Base-by-base conservation (phyloP, 2,888 invertebrate genomes). In the Caenorhabditis drosophilae region DNA sequence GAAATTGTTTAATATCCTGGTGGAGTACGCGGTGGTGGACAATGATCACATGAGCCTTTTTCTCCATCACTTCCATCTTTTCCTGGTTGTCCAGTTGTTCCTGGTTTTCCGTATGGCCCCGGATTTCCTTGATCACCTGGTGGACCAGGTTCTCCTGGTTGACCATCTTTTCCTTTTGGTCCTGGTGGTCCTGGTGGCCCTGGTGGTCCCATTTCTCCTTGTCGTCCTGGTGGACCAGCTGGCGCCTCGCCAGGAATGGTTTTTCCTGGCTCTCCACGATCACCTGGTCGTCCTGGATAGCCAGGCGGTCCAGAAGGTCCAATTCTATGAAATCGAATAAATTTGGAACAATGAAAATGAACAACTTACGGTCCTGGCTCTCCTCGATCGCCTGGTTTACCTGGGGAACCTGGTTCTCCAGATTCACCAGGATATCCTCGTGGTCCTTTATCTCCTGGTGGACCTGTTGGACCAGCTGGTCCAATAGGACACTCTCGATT, bases 91-190 rank as follows among this genome's bases (percentile, higher is more conserved):
- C 79, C 79, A 9, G 79, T 57, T 12, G 71, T 63, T 44, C 79
- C 79, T 16, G 78, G 76, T 55, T 77, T 75, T 51, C 79, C 79
- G 52, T 77, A 79, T 11, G 74, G 73, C 53, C 77, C 79, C 18
- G 79, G 78, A 49, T 79, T 80, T 54, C 80, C 80, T 56, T 77
- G 77, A 59, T 79, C 79, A 67, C 80, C 80, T 26, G 73, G 73
- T n/a, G 77, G 68, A 55, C 80, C 80, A 26, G 61, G 67, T 26
- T 77, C 73, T 59, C 80, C 80, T 6, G 62, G 61, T 22, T 61
- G 72, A 61, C 80, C 80, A 36, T 68, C 63, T 42, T 73, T 73
- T 66, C 76, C 78, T 52, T 73, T 57, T 38, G 64, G 55, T 67
- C 79, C 79, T 2, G 78, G 79, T 40, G 73, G 69, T 53, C 80